Evolutionary conservation across 2,797 vertebrate species (phyloP).

Genomic region (Sus cebifrons): DNA sequence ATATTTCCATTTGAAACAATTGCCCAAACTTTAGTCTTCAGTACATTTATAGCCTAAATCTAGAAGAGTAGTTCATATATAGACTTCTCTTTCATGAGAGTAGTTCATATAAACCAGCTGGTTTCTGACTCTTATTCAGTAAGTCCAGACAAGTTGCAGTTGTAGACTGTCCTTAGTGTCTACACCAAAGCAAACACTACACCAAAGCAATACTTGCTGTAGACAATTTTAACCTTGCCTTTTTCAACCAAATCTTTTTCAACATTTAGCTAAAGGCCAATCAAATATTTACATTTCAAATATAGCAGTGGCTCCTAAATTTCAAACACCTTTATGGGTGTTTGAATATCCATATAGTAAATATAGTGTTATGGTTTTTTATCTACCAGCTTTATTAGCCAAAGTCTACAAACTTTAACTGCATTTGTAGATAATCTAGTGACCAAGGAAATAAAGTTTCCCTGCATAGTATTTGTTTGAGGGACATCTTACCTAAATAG

Average conservation of each 20-base stretch:
- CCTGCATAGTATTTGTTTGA: neutral
- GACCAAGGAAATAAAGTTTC: neutral
- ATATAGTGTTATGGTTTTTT: neutral
- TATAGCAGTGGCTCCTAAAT: neutral
- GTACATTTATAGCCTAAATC: neutral
- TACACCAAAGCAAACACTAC: neutral
- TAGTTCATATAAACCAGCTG: neutral
- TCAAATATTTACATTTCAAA: conserved; percentile 14
- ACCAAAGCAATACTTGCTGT: neutral
- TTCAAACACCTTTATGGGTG: neutral
- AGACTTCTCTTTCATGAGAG: neutral
- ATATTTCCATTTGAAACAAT: neutral
- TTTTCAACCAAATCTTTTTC: neutral
- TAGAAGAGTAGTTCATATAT: neutral
- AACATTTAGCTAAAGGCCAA: neutral
- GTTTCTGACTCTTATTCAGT: neutral
- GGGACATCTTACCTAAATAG: neutral
- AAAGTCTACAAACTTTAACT: neutral
- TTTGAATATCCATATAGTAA: too few relatives aligned
- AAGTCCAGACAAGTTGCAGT: neutral
- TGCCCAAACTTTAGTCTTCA: neutral
- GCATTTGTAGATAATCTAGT: neutral
- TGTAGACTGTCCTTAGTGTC: neutral
- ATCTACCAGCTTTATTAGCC: neutral
- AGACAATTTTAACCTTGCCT: too few relatives aligned